Percentiles rank a stretch among this genome's conserved stretches.
Conservation (phyloP, 2,113 vertebrate species). For the Delphinus delphis region DNA sequence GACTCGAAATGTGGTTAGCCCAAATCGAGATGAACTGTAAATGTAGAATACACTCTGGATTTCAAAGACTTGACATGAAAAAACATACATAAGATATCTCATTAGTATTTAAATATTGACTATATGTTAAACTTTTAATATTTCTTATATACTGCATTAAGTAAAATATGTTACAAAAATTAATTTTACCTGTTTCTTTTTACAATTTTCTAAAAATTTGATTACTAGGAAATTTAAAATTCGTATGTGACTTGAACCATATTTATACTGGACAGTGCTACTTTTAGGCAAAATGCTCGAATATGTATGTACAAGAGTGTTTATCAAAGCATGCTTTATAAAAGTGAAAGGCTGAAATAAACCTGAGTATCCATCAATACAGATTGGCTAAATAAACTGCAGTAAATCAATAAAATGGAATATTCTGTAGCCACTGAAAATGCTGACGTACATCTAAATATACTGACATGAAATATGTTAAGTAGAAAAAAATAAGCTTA, state of each 20-base stretch:
- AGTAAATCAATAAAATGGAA: conserved; percentile 55
- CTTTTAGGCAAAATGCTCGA: conserved; percentile 44
- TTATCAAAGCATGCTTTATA: conserved; percentile 38
- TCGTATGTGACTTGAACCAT: background rate
- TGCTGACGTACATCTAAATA: conserved; percentile 49
- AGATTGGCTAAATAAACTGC: conserved; percentile 30
- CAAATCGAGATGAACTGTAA: background rate
- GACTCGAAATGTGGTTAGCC: background rate
- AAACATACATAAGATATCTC: background rate
- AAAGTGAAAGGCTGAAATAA: conserved; percentile 51
- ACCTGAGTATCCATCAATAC: conserved; percentile 51
- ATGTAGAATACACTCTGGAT: background rate
- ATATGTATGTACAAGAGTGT: background rate
- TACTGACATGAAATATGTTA: conserved; percentile 19
- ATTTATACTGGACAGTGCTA: conserved; percentile 15
- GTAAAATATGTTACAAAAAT: conserved; percentile 20
- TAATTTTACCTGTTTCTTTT: background rate
- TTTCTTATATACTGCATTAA: background rate
- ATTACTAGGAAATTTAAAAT: conserved; percentile 19
- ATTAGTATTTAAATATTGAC: background rate
- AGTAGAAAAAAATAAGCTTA: conserved; percentile 37
- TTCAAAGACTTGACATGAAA: conserved; percentile 3
- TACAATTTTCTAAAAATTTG: background rate
- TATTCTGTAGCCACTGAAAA: conserved; percentile 45
- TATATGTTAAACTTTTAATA: conserved; percentile 25